These are phyloP conservation scores for Bolinopsis microptera DNA, from an alignment of 37 sponge, comb jelly and placozoan species.

Conservation along the genomic window DNA sequence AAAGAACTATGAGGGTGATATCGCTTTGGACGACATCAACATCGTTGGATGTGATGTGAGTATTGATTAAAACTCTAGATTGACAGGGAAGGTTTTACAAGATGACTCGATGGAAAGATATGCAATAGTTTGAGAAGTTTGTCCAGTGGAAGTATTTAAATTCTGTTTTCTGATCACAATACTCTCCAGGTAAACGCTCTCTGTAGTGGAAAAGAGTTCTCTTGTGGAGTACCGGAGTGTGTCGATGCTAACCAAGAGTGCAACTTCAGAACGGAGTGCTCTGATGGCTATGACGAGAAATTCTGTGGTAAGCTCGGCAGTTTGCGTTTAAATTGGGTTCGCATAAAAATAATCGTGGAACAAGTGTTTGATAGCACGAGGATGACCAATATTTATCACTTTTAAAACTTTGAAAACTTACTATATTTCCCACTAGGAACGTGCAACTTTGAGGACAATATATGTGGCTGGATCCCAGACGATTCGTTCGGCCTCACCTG, in stretches of 20 bases:
- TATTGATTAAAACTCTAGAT: too few relatives aligned
- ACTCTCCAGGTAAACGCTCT: neutral
- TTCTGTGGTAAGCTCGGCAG: too few relatives aligned
- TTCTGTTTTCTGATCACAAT: too few relatives aligned
- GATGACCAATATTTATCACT: too few relatives aligned
- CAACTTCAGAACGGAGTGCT: constrained; percentile 3
- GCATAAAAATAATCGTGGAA: too few relatives aligned
- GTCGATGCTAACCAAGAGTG: neutral
- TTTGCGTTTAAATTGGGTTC: too few relatives aligned
- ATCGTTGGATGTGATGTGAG: constrained; percentile 14
- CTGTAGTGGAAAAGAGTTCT: neutral
- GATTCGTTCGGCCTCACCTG: neutral
- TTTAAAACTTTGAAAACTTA: neutral
- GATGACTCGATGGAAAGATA: too few relatives aligned
- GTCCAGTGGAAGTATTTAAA: too few relatives aligned
- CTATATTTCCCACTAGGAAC: neutral
- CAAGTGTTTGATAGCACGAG: too few relatives aligned
- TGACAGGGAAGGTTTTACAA: too few relatives aligned
- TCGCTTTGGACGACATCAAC: constrained; percentile 60
- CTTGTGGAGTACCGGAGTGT: constrained; percentile 30
- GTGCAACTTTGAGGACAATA: neutral
- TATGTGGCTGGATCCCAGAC: constrained; percentile 9
- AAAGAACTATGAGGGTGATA: constrained; percentile 42
- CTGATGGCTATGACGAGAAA: constrained; percentile 34
- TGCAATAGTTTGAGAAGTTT: too few relatives aligned